A percentile compares a stretch with the other conserved stretches of the same genome.
These are phyloP conservation scores for Perdita meconis DNA, from an alignment of 2,888 invertebrate genomes.

Conservation along the genomic window DNA sequence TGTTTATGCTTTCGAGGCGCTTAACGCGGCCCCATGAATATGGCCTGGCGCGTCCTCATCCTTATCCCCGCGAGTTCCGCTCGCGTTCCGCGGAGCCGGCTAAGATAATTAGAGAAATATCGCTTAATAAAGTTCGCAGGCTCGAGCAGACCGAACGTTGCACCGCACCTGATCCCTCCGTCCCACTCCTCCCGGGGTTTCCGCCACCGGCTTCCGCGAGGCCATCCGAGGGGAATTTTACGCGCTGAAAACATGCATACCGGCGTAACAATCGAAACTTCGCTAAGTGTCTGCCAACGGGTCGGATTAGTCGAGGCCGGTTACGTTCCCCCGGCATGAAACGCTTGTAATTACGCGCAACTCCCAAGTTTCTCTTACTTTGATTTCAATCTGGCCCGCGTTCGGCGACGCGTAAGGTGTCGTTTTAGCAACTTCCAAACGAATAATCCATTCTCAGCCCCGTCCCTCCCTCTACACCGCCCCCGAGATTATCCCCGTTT, in stretches of 20 bases:
- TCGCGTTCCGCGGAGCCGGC: conserved; percentile 51
- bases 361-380: conserved; percentile 61
- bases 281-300: conserved; percentile 72
- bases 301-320: conserved; percentile 63
- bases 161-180: conserved; percentile 48
- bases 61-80: conserved; percentile 31
- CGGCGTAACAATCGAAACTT: conserved; percentile 79
- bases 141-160: conserved; percentile 60
- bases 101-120: conserved; percentile 83
- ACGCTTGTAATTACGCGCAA: conserved; percentile 64
- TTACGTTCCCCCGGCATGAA: conserved; percentile 50
- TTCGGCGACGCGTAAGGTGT: conserved; percentile 48
- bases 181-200: conserved; percentile 15
- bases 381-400: conserved; percentile 60
- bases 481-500: conserved; percentile 26
- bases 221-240: conserved; percentile 26
- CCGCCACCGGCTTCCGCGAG: conserved; percentile 42
- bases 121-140: conserved; percentile 80
- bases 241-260: conserved; percentile 59
- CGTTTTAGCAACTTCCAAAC: conserved; percentile 58
- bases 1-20: conserved; percentile 75
- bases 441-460: conserved; percentile 52
- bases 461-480: too few relatives aligned
- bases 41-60: conserved; percentile 37
- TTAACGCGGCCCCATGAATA: conserved; percentile 65